A percentile compares a stretch with the other conserved stretches of the same genome.
These are phyloP conservation scores for Drosophila vallismaia DNA, from an alignment of 2,888 invertebrate genomes.

Conservation along the genomic window DNA sequence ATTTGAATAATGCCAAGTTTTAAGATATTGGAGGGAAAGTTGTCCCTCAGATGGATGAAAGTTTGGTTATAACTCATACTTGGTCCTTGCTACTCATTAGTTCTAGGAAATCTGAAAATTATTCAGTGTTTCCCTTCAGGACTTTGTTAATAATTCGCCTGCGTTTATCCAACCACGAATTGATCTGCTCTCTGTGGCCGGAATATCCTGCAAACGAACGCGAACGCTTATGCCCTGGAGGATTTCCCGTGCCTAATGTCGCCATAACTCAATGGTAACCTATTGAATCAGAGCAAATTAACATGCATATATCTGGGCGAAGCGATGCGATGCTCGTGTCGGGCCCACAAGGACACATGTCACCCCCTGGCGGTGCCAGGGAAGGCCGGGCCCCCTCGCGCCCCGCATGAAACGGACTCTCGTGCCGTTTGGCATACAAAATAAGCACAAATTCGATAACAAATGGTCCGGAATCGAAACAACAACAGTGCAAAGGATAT, in stretches of 20 bases:
- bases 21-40: background rate
- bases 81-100: background rate
- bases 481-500: slow-evolving; percentile 50
- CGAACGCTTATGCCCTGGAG: slow-evolving; percentile 23
- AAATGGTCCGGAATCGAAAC: slow-evolving; percentile 73
- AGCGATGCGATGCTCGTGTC: slow-evolving; percentile 19
- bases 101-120: background rate
- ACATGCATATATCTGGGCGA: slow-evolving; percentile 59
- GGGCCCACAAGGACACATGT: slow-evolving; percentile 51
- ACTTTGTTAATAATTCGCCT: slow-evolving; percentile 35
- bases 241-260: slow-evolving; percentile 61
- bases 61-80: background rate
- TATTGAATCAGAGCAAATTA: slow-evolving; percentile 78
- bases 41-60: background rate
- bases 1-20: slow-evolving; percentile 20
- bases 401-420: slow-evolving; percentile 25
- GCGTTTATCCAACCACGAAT: slow-evolving; percentile 30
- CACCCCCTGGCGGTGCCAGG: slow-evolving; percentile 38
- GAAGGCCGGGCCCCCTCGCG: slow-evolving; percentile 10
- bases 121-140: background rate
- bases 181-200: slow-evolving; percentile 3
- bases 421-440: slow-evolving; percentile 59
- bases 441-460: slow-evolving; percentile 75
- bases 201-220: slow-evolving; percentile 30
- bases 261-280: slow-evolving; percentile 72